Evolutionary conservation across 1,140 invertebrate species (phyloP), one percentile per base, ranked within the genome.

Genomic region (Sipha flava): DNA sequence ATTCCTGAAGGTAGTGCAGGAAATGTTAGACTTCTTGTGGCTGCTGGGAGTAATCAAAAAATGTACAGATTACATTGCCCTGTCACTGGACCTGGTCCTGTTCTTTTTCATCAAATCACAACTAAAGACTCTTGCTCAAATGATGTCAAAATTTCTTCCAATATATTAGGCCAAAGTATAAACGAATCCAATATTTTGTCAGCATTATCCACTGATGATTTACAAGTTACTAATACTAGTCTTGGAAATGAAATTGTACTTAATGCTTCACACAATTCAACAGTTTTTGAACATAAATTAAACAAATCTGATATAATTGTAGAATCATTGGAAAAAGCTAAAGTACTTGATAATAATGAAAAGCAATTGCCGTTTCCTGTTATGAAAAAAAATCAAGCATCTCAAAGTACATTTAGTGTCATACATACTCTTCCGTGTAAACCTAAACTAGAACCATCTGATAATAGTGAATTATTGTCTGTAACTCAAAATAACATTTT

Each of bases 11-110:
- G 73, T 23, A 77, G 37, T 59, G 14, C 73, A 18, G 73, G 52
- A 37, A 77, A 77, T 43, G 73, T 77, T 40, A 77, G 73, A 77
- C 52, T 77, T 40, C 73, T 77, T 59, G 73, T 77, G 10, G 52
- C 73, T 10, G 9, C 73, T 5, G 52, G 73, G 1, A 77, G 43
- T 29, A 77, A 54, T 57, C 34, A 52, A 59, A 77, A 77, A 59
- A 77, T 77, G 73, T 77, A 77, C 10, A 21, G 52, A 1, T 9
- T 77, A 0, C 73, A 77, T 59, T 77, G 73, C 21, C 73, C 73
- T 16, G 73, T 77, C 3, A 21, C 45, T 75, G 68, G 40, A 9
- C 72, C 26, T 26, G 72, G 72, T 3, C 72, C 72, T 54, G 72
- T 75, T 23, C 26, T 75, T 12, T 77, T 77, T n/a, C 73, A 77